Percentiles rank a stretch among this genome's conserved stretches.
phyloP scores from a whole-genome alignment of 2,888 invertebrate genomes.

The Erebia aethiops region DNA sequence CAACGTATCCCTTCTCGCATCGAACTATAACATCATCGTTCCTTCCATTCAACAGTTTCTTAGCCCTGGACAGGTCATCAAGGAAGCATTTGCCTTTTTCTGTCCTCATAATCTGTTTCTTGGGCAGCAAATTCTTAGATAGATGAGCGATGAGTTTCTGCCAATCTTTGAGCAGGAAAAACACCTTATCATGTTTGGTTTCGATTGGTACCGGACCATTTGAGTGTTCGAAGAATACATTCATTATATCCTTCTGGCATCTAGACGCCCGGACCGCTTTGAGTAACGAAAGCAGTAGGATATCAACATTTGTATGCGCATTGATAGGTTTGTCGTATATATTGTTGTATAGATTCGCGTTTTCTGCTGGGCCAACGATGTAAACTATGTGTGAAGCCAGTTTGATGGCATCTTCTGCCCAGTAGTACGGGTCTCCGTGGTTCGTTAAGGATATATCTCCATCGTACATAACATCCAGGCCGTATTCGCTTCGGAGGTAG shows the following conservation, averaged over 20 bases:
- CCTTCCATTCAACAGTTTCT: constrained; percentile 61
- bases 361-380: constrained; percentile 66
- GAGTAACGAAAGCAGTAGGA: constrained; percentile 58
- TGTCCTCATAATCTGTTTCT: constrained; percentile 65
- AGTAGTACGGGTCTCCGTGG: constrained; percentile 68
- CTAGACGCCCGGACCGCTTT: constrained; percentile 51
- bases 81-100: constrained; percentile 69
- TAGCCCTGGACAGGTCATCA: constrained; percentile 69
- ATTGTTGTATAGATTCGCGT: constrained; percentile 59
- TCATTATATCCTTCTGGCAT: constrained; percentile 60
- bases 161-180: constrained; percentile 69
- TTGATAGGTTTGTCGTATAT: constrained; percentile 73
- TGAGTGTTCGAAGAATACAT: constrained; percentile 72
- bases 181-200: constrained; percentile 59
- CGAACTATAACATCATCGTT: constrained; percentile 56
- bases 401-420: constrained; percentile 67
- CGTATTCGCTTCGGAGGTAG: constrained; percentile 68
- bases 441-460: constrained; percentile 63
- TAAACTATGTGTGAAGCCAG: constrained; percentile 65
- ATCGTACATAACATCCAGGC: constrained; percentile 69
- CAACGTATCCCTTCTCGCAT: constrained; percentile 45
- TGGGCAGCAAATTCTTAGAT: constrained; percentile 69
- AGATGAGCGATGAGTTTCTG: constrained; percentile 69
- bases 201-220: constrained; percentile 63
- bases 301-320: constrained; percentile 63